Evolutionary conservation across 2,888 invertebrate species (phyloP), one percentile per base, ranked within the genome.

Genomic region (Polietes domitor): DNA sequence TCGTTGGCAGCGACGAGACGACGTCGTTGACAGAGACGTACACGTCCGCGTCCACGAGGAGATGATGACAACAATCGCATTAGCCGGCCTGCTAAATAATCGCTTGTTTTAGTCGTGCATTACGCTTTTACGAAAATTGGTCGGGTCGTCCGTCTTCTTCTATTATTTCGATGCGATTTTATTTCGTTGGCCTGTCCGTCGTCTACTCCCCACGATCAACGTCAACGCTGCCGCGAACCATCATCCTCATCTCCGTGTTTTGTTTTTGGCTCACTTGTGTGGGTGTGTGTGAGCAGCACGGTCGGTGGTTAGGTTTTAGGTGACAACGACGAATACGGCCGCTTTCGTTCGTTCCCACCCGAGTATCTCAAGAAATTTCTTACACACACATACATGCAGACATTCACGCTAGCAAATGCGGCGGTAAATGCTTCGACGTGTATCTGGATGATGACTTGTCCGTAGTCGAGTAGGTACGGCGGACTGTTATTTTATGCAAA

Each of bases 21-120:
- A 10, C 24, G 53, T 28, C 73, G 32, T 50, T 58, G 41, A 28
- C 37, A 19, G 17, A 58, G 73, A 63, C 68, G 73, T 70, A 63
- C 47, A 73, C 21, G 24, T 37, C 17, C 1, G 26, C 41, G 68
- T 17, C 15, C 68, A 21, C 43, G 68, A 43, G 68, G 21, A 41
- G 68, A 68, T 68, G 68, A 68, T 68, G 73, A 80, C 63, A 83
- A 81, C 43, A 73, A 76, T 78, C 72, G 61, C 78, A 78, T 77
- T 81, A 84, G 75, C 75, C 83, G 80, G 78, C 72, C 75, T 76
- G 77, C 72, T 81, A 84, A 81, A 58, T 78, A 74, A 75, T 75
- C 55, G 50, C 75, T 84, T 78, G 81, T 78, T 75, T 84, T 84
- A 84, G 84, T 84, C 84, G 84, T 76, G 72, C 68, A 78, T 76